Evolutionary conservation across 2,113 vertebrate genomes (phyloP), one percentile per base, ranked within the genome.

Genomic region (Nyctereutes procyonoides): DNA sequence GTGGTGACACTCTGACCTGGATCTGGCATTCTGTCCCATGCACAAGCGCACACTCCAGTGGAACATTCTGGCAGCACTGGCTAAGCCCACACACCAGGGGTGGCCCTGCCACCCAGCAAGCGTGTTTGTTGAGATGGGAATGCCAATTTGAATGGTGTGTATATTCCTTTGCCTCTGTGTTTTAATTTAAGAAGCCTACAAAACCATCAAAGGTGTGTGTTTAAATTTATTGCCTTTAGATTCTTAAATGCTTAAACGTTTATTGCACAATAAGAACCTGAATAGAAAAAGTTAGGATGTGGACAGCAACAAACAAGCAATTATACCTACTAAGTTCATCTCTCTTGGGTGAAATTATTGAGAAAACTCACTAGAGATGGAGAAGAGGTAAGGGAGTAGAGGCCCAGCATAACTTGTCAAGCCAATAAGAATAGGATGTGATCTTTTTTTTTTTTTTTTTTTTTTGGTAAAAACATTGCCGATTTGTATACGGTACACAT

Each of bases 21-120:
- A 1, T 26, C 17, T 30, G 35, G 32, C 24, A 69, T 38, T 48
- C 15, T 15, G 5, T 12, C n/a, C 19, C 8, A 12, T n/a, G 26
- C 12, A 35, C 30, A n/a, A 1, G 13, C 4, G 16, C 12, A 9
- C 26, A n/a, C 20, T 60, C 6, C 16, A 35, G 2, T 15, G 12
- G 3, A 10, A 16, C 4, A 0, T 26, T 56, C 12, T 26, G 4
- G 8, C 2, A 30, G 26, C 2, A 3, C 16, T 10, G 11, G 22
- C 48, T 69, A 7, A 55, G 3, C 9, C 67, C 11, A 12, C 8
- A 32, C 0, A 7, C 5, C 22, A 19, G 10, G 22, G 26, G n/a
- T 1, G 20, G 77, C 15, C 26, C 3, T 28, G 3, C 28, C 10
- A 26, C 51, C 30, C 43, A 63, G 5, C 76, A 55, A 9, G 48